Base-by-base conservation (phyloP, 1,140 invertebrate species). In the Trissolcus basalis region DNA sequence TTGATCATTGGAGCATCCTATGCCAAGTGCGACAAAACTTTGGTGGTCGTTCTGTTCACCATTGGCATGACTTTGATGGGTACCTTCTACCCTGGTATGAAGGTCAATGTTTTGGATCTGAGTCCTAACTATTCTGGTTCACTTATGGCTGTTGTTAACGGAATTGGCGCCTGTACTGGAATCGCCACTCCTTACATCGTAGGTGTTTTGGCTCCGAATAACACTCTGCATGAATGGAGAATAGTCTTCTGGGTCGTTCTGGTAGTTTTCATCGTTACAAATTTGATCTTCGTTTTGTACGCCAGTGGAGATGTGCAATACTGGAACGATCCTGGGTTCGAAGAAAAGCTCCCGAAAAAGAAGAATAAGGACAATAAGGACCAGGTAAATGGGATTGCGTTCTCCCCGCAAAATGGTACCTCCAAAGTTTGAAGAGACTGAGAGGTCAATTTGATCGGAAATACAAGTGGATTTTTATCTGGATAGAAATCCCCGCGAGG, bases 141-240 rank as follows among this genome's bases (percentile, higher is more conserved):
- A 0, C 85, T 95, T 14, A 96, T 96, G 90, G 95, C 94, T 0
- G 90, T 96, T 35, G 93, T 94, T 0, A 96, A 96, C 83, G 94
- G 94, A 0, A 92, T 95, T 59, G 95, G 94, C 3, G 94, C 94
- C 0, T 89, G 96, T 2, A 93, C 94, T 47, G 95, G 94, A 9
- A 95, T 96, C 51, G 85, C 96, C 0, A 92, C 92, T 13, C 95
- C 96, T 0, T 92, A 92, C 81, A 87, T 96, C 13, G 93, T 95
- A 33, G 94, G 94, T 53, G 88, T 92, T 5, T 88, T 96, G 65
- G 95, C 94, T 47, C 91, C 91, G 78, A 90, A 94, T 85, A 91
- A 92, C 80, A 91, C 91, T 4, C 79, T 93, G n/a, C 85, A 90
- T 6, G 91, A 96, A 87, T 97, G 96, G 96, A 90, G 93, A 58